A percentile compares a stretch with the other conserved stretches of the same genome.
Evolutionary conservation across 2,113 vertebrate species (phyloP).

Genomic region (Trematomus loennbergii): DNA sequence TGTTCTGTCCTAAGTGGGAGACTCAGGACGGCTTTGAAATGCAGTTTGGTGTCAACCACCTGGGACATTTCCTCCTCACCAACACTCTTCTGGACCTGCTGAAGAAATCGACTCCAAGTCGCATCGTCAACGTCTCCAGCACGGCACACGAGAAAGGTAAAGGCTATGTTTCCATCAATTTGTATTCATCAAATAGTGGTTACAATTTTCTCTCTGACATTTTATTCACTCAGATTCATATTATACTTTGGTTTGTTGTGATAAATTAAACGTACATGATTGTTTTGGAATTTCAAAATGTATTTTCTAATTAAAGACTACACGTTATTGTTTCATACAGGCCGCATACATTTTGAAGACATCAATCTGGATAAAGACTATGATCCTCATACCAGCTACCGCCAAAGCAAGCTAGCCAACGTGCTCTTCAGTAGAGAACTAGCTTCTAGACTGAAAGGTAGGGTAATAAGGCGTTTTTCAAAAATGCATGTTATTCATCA

Average conservation of each 20-base stretch:
- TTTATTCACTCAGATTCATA: neutral
- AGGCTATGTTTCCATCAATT: neutral
- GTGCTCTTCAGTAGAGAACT: constrained; percentile 81
- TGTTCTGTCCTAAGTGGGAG: constrained; percentile 83
- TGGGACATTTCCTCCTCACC: constrained; percentile 85
- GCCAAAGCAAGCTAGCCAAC: constrained; percentile 84
- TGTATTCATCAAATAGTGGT: neutral
- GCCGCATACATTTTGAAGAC: constrained; percentile 82
- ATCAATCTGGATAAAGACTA: constrained; percentile 81
- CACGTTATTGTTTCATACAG: constrained; percentile 55
- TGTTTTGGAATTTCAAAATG: neutral
- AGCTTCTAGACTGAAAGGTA: constrained; percentile 78
- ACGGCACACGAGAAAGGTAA: constrained; percentile 77
- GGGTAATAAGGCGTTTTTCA: neutral
- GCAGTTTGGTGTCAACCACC: constrained; percentile 86
- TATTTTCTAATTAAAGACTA: neutral
- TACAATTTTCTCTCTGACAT: neutral
- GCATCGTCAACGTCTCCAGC: constrained; percentile 82
- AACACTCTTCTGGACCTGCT: constrained; percentile 81
- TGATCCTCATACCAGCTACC: constrained; percentile 63
- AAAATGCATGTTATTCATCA: neutral
- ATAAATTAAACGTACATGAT: too few species aligned
- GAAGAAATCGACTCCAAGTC: constrained; percentile 81
- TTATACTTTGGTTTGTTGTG: neutral
- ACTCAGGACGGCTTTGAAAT: constrained; percentile 85